Base-by-base conservation (phyloP, 1,140 invertebrate species). In the Acyrthosiphon pisum region DNA sequence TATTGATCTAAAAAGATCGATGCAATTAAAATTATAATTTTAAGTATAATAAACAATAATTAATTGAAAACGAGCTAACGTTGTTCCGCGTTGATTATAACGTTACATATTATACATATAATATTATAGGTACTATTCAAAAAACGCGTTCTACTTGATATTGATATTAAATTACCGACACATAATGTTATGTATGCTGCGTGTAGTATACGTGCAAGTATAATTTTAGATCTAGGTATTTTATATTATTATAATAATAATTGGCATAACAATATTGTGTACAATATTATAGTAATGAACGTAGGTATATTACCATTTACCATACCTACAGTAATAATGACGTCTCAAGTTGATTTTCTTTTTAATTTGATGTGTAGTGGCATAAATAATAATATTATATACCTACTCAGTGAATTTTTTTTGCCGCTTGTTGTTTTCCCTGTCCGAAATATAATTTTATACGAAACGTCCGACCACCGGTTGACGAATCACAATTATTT, bases 21-120 rank as follows among this genome's bases (percentile, higher is more conserved):
- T 87, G 46, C 44, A 87, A 87, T 87, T 87, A 87, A 87, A 87
- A 87, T 48, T 87, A n/a, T 87, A 37, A n/a, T 87, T 48, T 35
- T 48, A 48, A 84, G 14, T 46, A n/a, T n/a, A 87, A 87, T 87
- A 48, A 87, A 87, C 46, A 48, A n/a, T 87, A 87, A 48, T 87
- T 87, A 87, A 87, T 87, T 48, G 44, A 87, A 87, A 48, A 87
- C 18, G 22, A 87, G 30, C 44, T 23, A 87, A 48, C 86, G 46
- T 48, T n/a, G 46, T 87, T 87, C 46, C 30, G 30, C 30, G 86
- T 87, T 48, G 37, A 83, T 37, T 37, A 83, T 83, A 37, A 37
- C n/a, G 20, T 37, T 35, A 8, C 30, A 81, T 81, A 35, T 35
- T n/a, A n/a, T n/a, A n/a, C n/a, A 35, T 81, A 60, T 8, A 6